Base-by-base conservation (phyloP, 2,888 invertebrate species). In the Meganola albula region DNA sequence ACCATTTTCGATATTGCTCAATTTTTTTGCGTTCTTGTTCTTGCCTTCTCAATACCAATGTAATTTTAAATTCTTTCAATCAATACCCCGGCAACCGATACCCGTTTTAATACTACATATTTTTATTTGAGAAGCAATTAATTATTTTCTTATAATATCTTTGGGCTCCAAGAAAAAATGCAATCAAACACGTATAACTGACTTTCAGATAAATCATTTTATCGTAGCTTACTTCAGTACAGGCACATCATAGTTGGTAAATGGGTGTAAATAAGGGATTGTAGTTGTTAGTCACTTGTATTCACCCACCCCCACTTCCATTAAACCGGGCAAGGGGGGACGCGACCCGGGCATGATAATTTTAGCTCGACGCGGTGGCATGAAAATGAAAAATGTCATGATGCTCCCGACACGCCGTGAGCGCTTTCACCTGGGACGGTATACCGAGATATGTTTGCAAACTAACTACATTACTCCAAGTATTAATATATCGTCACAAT, bases 341-440 rank as follows among this genome's bases (percentile, higher is more conserved):
- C 53, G 51, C 44, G 52, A 53, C 54, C 62, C 58, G 63, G 63
- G 63, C 53, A 63, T 67, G 62, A 68, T 68, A 68, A 68, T 67
- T 71, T 67, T 61, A 69, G 63, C 69, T 57, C 61, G 47, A 41
- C 59, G 62, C 63, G 60, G 45, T 57, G 58, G 58, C 55, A 51
- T 66, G 64, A 61, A 68, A 63, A 69, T 74, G 68, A 70, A 69
- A 67, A 73, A 73, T 74, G 64, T 63, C 65, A 57, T 48, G 50
- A 56, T 53, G 49, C 47, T 48, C 48, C 44, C 48, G 48, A 48
- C 49, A 45, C 45, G 40, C 40, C 39, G 38, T 42, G 35, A 48
- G 43, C 48, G 51, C 53, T 52, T 53, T 46, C 49, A 60, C 49
- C 53, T 60, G 53, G 33, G 57, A 52, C 44, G 41, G 42, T 44